Percentiles rank a stretch among this genome's conserved stretches.
Evolutionary conservation across 2,113 vertebrate genomes (phyloP).

Genomic region (Calcarius ornatus): DNA sequence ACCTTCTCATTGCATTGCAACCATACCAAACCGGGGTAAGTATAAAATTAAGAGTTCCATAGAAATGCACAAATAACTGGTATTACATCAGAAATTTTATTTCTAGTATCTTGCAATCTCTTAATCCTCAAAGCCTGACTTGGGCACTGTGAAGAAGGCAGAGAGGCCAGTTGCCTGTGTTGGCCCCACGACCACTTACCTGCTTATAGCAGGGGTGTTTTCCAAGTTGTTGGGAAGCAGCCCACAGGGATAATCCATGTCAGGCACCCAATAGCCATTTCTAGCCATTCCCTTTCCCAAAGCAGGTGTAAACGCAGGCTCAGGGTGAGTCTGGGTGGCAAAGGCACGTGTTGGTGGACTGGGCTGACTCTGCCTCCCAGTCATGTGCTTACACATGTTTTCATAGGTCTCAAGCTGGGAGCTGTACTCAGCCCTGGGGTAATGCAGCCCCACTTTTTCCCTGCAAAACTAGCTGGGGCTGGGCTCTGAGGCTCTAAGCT

Average conservation of each 20-base stretch:
- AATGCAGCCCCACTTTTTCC: neutral
- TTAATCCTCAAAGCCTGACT: neutral
- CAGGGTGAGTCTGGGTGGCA: fast-evolving
- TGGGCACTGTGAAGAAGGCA: neutral
- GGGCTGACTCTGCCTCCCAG: neutral
- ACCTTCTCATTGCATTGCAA: neutral
- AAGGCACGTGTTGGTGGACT: fast-evolving
- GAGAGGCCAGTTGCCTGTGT: neutral
- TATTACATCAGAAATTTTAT: neutral
- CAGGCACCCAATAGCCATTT: neutral
- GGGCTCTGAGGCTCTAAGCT: fast-evolving
- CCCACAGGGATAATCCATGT: neutral
- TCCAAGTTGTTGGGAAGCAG: fast-evolving
- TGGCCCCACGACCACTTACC: neutral
- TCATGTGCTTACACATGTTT: fast-evolving
- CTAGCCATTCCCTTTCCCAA: neutral
- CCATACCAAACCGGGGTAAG: neutral
- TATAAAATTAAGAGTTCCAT: neutral
- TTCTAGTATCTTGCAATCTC: neutral
- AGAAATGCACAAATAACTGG: neutral
- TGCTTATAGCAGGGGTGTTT: fast-evolving
- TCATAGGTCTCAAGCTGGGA: neutral
- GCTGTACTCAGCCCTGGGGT: neutral
- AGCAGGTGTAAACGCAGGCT: fast-evolving
- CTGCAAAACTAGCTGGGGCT: neutral